These are phyloP conservation scores for Argopecten irradians DNA, from an alignment of 1,140 invertebrate species.

Conservation along the genomic window DNA sequence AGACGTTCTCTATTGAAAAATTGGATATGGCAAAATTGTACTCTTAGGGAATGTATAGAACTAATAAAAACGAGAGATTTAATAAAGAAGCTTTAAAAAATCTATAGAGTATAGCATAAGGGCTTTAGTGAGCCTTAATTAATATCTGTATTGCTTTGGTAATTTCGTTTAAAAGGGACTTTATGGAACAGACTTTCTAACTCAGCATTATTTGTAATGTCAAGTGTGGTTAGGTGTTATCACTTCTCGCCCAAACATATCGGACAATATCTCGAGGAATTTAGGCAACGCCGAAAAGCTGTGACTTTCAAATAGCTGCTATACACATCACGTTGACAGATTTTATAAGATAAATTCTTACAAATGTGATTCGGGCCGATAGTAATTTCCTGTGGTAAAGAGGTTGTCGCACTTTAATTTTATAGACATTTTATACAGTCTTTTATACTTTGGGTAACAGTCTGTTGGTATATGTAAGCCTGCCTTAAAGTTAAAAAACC, in stretches of 20 bases:
- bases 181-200: not conserved
- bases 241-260: not conserved
- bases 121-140: not conserved
- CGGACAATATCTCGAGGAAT: not conserved
- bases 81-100: not conserved
- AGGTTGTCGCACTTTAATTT: not conserved
- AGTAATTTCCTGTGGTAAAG: slow-evolving; percentile 21
- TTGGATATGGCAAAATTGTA: not conserved
- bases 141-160: not conserved
- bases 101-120: not conserved
- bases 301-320: not conserved
- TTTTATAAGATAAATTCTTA: not conserved
- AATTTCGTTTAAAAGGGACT: not conserved
- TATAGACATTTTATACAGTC: not conserved
- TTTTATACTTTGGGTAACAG: not conserved
- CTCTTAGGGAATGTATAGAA: not conserved
- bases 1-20: slow-evolving; percentile 23
- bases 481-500: not conserved
- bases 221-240: not conserved
- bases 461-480: not conserved
- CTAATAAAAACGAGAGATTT: not conserved
- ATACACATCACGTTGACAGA: not conserved
- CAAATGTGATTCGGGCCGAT: not conserved
- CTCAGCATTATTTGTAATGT: not conserved
- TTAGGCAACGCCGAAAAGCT: not conserved